phyloP scores from a whole-genome alignment of 2,113 vertebrate genomes.

The Cololabis saira region DNA sequence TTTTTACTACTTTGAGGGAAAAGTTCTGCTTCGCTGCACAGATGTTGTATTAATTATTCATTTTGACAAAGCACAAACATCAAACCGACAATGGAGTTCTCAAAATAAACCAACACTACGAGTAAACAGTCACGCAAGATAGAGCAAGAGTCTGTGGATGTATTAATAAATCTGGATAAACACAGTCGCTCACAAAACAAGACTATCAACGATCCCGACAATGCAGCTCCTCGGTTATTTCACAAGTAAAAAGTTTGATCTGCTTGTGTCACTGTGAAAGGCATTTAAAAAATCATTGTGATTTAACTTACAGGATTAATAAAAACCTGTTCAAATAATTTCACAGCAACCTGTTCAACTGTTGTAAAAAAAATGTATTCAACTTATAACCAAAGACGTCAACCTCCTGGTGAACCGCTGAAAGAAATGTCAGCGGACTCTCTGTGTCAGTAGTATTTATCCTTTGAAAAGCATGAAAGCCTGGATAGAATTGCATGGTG shows the following conservation, averaged over 20 bases:
- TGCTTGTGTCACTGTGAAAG: neutral
- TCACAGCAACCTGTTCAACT: neutral
- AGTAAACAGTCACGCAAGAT: neutral
- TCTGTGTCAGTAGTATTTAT: no score
- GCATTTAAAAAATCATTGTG: neutral
- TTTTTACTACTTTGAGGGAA: constrained; percentile 1
- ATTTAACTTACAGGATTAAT: neutral
- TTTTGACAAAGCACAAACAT: neutral
- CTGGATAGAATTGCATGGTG: no score
- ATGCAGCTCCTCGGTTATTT: neutral
- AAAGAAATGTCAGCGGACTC: no score
- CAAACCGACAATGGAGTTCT: neutral
- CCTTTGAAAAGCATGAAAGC: no score
- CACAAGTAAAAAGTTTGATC: neutral
- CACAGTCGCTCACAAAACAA: neutral
- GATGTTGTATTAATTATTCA: neutral
- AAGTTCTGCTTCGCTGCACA: constrained; percentile 7
- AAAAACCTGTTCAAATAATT: neutral
- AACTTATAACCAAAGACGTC: no score
- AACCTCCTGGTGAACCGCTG: no score
- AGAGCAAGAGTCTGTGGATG: neutral
- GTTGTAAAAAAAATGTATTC: no score
- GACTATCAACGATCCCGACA: neutral
- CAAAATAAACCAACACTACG: neutral
- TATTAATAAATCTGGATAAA: neutral